A percentile compares a stretch with the other conserved stretches of the same genome.
These are phyloP conservation scores for Knipowitschia caucasica DNA, from an alignment of 2,797 vertebrate species.

Conservation along the genomic window DNA sequence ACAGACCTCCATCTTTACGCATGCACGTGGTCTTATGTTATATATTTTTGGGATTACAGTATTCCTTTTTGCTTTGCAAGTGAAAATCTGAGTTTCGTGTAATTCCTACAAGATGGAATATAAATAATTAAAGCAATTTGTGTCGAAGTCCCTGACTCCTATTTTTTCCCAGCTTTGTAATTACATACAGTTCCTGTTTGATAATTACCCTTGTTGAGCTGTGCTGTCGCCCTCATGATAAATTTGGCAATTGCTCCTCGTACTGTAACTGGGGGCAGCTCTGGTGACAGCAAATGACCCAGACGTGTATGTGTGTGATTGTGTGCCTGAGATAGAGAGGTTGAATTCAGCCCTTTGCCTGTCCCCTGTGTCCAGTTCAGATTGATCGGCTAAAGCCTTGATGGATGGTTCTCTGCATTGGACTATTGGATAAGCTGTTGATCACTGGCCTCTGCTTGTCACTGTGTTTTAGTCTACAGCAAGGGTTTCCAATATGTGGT, in stretches of 20 bases:
- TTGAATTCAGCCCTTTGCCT: slow-evolving; percentile 21
- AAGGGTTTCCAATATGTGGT: not conserved
- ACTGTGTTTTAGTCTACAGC: slow-evolving; percentile 6
- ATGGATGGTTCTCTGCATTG: slow-evolving; percentile 47
- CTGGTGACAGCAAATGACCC: slow-evolving; percentile 26
- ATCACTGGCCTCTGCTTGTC: slow-evolving; percentile 46
- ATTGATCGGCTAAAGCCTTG: slow-evolving; percentile 51
- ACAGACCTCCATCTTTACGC: no score
- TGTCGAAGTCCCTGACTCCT: not conserved
- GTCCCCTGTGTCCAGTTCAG: slow-evolving; percentile 28
- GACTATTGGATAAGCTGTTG: slow-evolving; percentile 44
- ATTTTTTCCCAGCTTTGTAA: slow-evolving; percentile 38
- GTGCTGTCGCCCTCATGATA: slow-evolving; percentile 35
- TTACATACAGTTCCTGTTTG: slow-evolving; percentile 44
- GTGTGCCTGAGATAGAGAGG: slow-evolving; percentile 18
- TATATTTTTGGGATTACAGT: no score
- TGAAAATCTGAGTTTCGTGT: no score
- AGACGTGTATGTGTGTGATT: slow-evolving; percentile 13
- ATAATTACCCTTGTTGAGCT: slow-evolving; percentile 45
- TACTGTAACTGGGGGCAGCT: slow-evolving; percentile 26
- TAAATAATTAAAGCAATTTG: not conserved
- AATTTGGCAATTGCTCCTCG: slow-evolving; percentile 35
- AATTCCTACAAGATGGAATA: no score
- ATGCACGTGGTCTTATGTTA: no score
- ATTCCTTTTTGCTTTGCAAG: no score